Evolutionary conservation across 2,113 vertebrate genomes (phyloP).

Genomic region (Xiphophorus hellerii): DNA sequence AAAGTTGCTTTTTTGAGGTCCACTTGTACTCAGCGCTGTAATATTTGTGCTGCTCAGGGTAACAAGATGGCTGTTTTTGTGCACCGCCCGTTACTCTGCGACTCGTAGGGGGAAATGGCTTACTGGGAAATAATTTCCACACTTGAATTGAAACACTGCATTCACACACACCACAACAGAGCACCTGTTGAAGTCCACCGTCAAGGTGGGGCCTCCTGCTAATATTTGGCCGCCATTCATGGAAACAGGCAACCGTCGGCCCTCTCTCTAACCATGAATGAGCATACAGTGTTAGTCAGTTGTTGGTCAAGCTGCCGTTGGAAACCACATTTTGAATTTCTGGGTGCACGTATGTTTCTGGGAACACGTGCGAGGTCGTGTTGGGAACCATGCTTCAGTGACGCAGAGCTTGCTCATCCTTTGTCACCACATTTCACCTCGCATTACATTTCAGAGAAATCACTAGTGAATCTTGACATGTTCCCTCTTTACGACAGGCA

Average conservation of each 20-base stretch:
- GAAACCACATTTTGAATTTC: conserved; percentile 49
- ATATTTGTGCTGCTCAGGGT: conserved; percentile 64
- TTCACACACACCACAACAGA: conserved; percentile 25
- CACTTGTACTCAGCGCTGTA: background rate
- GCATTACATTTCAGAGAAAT: conserved; percentile 21
- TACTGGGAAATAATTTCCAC: conserved; percentile 55
- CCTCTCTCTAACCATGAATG: conserved; percentile 75
- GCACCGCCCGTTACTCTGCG: conserved; percentile 28
- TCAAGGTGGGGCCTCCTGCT: conserved; percentile 24
- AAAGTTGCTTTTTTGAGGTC: conserved; percentile 21
- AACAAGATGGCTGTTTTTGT: conserved; percentile 40
- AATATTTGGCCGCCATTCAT: conserved; percentile 63
- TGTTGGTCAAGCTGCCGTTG: conserved; percentile 32
- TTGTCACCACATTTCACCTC: conserved; percentile 48
- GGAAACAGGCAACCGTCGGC: conserved; percentile 68
- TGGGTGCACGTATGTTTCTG: conserved; percentile 27
- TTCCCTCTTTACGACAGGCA: conserved; percentile 19
- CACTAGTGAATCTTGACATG: conserved; percentile 43
- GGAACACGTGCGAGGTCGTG: conserved; percentile 31
- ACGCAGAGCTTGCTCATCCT: conserved; percentile 29
- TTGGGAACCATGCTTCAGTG: conserved; percentile 42
- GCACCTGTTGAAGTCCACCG: conserved; percentile 48
- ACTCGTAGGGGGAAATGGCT: conserved; percentile 42
- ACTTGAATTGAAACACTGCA: conserved; percentile 66
- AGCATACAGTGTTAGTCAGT: conserved; percentile 75